phyloP scores from a whole-genome alignment of 2,888 invertebrate genomes.

The Podotricha telesiphe region DNA sequence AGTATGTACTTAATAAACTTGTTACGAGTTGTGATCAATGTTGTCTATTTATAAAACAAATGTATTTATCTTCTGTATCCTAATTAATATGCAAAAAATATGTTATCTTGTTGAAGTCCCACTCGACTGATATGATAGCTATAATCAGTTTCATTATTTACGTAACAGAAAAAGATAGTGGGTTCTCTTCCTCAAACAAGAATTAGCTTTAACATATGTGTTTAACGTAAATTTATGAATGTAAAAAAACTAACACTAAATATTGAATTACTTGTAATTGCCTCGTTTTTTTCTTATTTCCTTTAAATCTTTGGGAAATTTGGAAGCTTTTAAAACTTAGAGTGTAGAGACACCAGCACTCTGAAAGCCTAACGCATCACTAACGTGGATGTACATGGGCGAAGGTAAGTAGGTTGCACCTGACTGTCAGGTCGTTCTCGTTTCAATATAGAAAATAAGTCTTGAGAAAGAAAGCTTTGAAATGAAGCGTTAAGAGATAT shows the following conservation, averaged over 20 bases:
- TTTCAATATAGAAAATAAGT: no score
- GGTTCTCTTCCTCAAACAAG: conserved; percentile 8
- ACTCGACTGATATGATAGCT: conserved; percentile 6
- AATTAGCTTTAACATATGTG: not conserved
- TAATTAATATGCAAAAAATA: conserved; percentile 11
- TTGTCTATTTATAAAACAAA: conserved; percentile 4
- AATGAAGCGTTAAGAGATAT: no score
- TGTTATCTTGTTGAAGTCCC: conserved; percentile 6
- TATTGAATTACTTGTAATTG: no score
- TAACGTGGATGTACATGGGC: no score
- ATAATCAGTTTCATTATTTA: conserved; percentile 7
- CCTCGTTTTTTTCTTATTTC: no score
- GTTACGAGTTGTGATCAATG: not conserved
- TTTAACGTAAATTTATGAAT: not conserved
- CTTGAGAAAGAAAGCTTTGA: no score
- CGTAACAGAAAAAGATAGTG: not conserved
- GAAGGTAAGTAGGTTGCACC: no score
- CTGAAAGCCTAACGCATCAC: no score
- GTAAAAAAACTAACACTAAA: not conserved
- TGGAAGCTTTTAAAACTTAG: no score
- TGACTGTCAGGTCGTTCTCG: no score
- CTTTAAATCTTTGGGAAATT: no score
- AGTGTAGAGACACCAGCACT: no score
- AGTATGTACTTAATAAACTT: not conserved
- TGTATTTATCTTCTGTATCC: not conserved